A percentile compares a stretch with the other conserved stretches of the same genome.
These are phyloP conservation scores for Colostygia pectinataria DNA, from an alignment of 2,888 invertebrate species.

Conservation along the genomic window DNA sequence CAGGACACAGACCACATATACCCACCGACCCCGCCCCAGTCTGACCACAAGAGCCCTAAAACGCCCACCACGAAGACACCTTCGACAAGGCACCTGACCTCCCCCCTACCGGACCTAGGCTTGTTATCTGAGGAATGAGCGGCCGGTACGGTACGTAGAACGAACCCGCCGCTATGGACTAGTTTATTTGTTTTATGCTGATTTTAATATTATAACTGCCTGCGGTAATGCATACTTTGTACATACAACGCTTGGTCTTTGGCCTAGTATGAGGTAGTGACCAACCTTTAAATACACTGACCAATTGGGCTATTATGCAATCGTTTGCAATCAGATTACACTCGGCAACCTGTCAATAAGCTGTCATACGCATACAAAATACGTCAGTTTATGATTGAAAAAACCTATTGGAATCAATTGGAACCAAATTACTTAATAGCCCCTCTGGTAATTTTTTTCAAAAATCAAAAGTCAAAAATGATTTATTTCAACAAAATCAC, in stretches of 20 bases:
- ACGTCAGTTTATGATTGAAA: too few species aligned
- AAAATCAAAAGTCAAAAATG: too few species aligned
- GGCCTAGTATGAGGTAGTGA: too few species aligned
- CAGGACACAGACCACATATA: constrained; percentile 56
- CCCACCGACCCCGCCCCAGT: constrained; percentile 75
- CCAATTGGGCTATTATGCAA: neutral
- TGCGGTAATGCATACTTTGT: too few species aligned
- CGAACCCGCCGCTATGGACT: constrained; percentile 20
- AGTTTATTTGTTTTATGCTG: constrained; percentile 13
- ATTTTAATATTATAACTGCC: constrained; percentile 8
- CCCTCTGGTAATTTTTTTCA: too few species aligned
- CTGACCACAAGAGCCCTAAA: constrained; percentile 74
- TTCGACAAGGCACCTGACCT: constrained; percentile 46
- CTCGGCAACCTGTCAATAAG: too few species aligned
- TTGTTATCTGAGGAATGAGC: constrained; percentile 38
- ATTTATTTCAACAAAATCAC: too few species aligned
- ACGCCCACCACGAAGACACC: constrained; percentile 66
- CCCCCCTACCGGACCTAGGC: constrained; percentile 41
- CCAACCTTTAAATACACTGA: neutral
- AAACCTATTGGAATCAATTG: too few species aligned
- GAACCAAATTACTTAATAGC: too few species aligned
- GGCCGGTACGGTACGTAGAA: constrained; percentile 25
- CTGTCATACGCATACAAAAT: too few species aligned
- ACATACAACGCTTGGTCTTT: too few species aligned
- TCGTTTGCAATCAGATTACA: too few species aligned